phyloP scores from a whole-genome alignment of 2,113 vertebrate genomes.

The Microcebus tavaratra region DNA sequence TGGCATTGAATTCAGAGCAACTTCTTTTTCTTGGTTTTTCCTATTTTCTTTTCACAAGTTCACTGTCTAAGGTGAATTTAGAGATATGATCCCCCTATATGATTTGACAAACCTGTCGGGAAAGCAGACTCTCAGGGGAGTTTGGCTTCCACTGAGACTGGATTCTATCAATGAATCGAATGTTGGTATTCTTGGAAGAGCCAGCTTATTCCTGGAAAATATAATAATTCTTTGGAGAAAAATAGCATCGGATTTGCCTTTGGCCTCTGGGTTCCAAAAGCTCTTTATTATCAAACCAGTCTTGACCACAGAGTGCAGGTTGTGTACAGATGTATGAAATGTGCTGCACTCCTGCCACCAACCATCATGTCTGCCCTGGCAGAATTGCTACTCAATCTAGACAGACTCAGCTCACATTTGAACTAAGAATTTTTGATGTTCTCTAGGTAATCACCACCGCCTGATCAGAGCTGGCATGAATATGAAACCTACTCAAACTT shows the following conservation, averaged over 20 bases:
- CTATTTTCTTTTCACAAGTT: not conserved
- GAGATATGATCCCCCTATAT: not conserved
- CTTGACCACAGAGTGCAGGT: not conserved
- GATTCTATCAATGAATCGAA: not conserved
- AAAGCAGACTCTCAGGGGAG: not conserved
- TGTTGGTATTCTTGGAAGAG: not conserved
- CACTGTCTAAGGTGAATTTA: not conserved
- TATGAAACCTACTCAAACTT: not conserved
- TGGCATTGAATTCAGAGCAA: not conserved
- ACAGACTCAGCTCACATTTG: not conserved
- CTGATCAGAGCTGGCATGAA: no score
- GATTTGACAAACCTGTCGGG: not conserved
- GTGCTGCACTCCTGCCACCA: no score
- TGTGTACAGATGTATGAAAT: not conserved
- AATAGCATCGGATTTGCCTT: not conserved
- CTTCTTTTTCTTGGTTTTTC: not conserved
- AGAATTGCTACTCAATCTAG: not conserved
- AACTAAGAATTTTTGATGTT: not conserved
- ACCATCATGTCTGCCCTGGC: not conserved
- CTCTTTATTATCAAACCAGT: not conserved
- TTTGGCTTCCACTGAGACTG: not conserved
- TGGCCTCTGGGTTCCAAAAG: not conserved
- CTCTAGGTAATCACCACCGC: not conserved
- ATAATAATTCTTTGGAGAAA: not conserved
- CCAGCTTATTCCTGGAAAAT: not conserved